Evolutionary conservation across 1,140 invertebrate genomes (phyloP), one percentile per base, ranked within the genome.

Genomic region (Drosophila simulans): DNA sequence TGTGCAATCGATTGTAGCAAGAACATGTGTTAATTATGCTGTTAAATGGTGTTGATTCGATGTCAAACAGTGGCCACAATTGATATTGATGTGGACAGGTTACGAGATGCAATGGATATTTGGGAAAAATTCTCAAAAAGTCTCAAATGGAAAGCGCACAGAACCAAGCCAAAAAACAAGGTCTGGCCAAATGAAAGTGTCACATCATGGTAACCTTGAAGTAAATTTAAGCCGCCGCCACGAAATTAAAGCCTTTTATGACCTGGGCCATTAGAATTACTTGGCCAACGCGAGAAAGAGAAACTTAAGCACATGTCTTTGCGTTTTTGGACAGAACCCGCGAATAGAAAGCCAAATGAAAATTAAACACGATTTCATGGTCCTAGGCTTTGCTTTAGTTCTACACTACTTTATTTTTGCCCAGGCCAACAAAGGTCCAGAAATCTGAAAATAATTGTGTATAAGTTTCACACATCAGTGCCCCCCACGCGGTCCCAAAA

Each of bases 1-100:
- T 89, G 83, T 88, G 60, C 83, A 86, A 86, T 89, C 68, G 83
- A 79, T 83, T 89, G 84, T 78, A 84, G 76, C 75, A 88, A 70
- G 79, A 86, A 86, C 83, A 86, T 86, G 83, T 86, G 83, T 86
- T 86, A 86, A 86, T 86, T 86, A 80, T 82, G 83, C 65, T 75
- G 65, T 83, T 82, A 76, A 86, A 79, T 79, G 79, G 71, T 71
- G 75, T 88, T 78, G 83, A 78, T 76, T 72, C 83, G 63, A 88
- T 81, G 59, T 78, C 74, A 59, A 68, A 65, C 70, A 76, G 79
- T 83, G 51, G 76, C 62, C 66, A 51, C 34, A 55, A 77, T 77
- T 76, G 72, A 76, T 76, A 66, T 57, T 54, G 72, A 76, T 76
- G 72, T 71, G 20, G 64, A 76, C 80, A 54, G 56, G 71, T 80